A percentile compares a stretch with the other conserved stretches of the same genome.
These are phyloP conservation scores for Spilogale gracilis DNA, from an alignment of 2,113 vertebrate species.

Conservation along the genomic window DNA sequence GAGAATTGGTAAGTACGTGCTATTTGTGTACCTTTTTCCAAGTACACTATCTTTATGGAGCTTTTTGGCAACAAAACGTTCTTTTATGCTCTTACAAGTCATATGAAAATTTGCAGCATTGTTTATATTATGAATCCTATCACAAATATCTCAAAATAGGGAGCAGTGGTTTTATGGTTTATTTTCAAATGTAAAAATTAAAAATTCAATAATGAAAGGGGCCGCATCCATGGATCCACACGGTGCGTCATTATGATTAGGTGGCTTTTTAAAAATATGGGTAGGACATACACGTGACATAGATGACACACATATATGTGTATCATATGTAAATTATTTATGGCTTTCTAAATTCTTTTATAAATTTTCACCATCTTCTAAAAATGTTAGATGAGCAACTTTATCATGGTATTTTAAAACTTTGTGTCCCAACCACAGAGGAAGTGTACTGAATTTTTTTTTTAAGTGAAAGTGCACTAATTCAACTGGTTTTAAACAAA, in stretches of 20 bases:
- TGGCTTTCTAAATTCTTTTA: background rate
- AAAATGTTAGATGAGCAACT: background rate
- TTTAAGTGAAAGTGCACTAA: background rate
- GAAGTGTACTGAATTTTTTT: background rate
- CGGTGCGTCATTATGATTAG: background rate
- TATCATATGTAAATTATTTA: background rate
- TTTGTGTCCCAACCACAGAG: background rate
- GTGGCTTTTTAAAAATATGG: background rate
- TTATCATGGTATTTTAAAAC: constrained; percentile 19
- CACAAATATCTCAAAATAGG: constrained; percentile 21
- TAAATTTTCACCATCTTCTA: constrained; percentile 48
- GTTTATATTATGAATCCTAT: constrained; percentile 27
- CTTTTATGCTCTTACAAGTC: background rate
- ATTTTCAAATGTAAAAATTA: constrained; percentile 52
- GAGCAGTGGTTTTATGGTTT: background rate
- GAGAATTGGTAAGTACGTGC: constrained; percentile 93
- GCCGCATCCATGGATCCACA: background rate
- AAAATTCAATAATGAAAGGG: background rate
- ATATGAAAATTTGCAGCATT: background rate
- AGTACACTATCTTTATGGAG: background rate
- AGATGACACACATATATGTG: background rate
- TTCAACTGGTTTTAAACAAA: background rate
- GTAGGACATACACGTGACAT: background rate
- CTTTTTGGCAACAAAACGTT: background rate
- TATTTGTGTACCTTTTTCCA: background rate